Evolutionary conservation across 1,140 invertebrate genomes (phyloP).

Genomic region (Temnothorax curvispinosus): DNA sequence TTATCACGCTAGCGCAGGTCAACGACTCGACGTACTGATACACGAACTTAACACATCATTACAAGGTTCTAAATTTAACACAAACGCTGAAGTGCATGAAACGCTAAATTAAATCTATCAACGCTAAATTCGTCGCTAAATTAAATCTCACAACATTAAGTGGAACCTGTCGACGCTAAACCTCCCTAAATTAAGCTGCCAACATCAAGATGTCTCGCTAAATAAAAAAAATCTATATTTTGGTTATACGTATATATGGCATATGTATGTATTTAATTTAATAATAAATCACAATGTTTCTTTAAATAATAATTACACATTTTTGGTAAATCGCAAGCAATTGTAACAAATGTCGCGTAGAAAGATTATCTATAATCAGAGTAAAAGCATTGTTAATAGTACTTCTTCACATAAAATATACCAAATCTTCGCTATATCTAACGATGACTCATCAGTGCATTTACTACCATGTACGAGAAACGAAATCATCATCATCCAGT

Average conservation of each 20-base stretch:
- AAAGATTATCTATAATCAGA: not conserved
- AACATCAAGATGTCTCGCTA: not conserved
- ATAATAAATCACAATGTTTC: not conserved
- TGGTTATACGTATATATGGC: not conserved
- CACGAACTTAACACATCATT: not conserved
- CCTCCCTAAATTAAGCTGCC: not conserved
- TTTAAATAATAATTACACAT: not conserved
- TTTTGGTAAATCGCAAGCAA: not conserved
- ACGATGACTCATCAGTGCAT: constrained; percentile 7
- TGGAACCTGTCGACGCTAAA: not conserved
- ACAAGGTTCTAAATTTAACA: not conserved
- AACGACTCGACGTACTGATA: not conserved
- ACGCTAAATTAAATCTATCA: constrained; percentile 14
- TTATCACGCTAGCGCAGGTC: not conserved
- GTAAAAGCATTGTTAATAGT: not conserved
- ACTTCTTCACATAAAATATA: not conserved
- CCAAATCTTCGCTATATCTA: constrained; percentile 4
- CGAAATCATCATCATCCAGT: too few species aligned
- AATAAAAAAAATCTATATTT: too few species aligned
- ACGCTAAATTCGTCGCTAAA: not conserved
- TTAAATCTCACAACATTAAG: not conserved
- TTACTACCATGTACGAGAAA: not conserved
- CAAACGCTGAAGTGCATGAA: not conserved
- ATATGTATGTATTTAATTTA: too few species aligned
- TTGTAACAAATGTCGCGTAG: not conserved